Evolutionary conservation across 1,140 invertebrate genomes (phyloP), one percentile per base, ranked within the genome.

Genomic region (Wasmannia auropunctata): DNA sequence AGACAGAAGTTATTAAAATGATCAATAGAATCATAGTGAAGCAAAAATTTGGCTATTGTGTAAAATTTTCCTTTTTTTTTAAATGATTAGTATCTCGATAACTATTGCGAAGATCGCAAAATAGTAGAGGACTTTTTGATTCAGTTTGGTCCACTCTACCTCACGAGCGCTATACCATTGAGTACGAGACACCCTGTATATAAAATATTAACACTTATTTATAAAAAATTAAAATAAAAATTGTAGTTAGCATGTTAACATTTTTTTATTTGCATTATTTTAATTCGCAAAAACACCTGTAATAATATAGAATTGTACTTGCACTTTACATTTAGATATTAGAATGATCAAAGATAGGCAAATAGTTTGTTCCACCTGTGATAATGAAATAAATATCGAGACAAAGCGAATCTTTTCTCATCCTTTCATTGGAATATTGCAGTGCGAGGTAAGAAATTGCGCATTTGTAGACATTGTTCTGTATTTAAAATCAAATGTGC

Each of bases 391-490:
- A 34, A 87, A 65, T 75, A 3, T 67, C 0, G 19, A 85, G 40
- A 8, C 62, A 16, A 81, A 89, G 51, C 86, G 89, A 25, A 65
- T 92, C 22, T 92, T 86, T 79, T 89, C 87, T 22, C 96, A 96
- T 92, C 95, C 95, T 19, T 89, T 95, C 62, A 92, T 96, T 11
- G 93, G 94, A 86, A 95, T 96, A 11, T 91, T 96, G 14, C 93
- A 96, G 43, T 96, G 96, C 87, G 94, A 95, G 93, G 96, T 96
- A 93, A 77, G 10, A 87, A 31, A 60, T 74, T 58, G 5, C 14
- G 67, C 43, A 43, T 37, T 70, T 25, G 40, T 72, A 72, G n/a
- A n/a, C n/a, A 10, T 28, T 63, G 28, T 31, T 46, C 22, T 60
- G 5, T 19, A 54, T 80, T 63, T 31, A 60, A 67, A 51, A 58